A percentile compares a stretch with the other conserved stretches of the same genome.
phyloP scores from a whole-genome alignment of 2,888 invertebrate species.

The Stenolophus ochropezus region DNA sequence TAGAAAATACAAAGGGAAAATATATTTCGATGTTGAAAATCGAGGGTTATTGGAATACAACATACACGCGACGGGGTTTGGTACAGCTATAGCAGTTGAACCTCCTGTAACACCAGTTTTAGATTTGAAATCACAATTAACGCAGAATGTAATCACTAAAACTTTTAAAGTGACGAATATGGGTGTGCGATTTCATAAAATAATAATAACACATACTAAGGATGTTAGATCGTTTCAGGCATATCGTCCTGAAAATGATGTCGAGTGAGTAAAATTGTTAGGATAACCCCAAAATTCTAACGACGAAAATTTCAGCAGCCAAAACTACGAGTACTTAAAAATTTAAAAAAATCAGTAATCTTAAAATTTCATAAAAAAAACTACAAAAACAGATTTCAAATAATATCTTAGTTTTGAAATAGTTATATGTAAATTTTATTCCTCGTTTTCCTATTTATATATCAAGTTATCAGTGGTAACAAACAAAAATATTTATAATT shows the following conservation, averaged over 20 bases:
- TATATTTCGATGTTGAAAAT: slow-evolving; percentile 69
- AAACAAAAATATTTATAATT: too few relatives aligned
- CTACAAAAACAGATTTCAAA: too few relatives aligned
- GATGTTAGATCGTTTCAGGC: slow-evolving; percentile 66
- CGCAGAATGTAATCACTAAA: slow-evolving; percentile 73
- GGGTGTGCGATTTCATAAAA: slow-evolving; percentile 75
- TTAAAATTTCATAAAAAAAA: too few relatives aligned
- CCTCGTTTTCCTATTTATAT: too few relatives aligned
- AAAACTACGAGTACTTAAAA: too few relatives aligned
- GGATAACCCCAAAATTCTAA: too few relatives aligned
- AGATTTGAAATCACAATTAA: slow-evolving; percentile 79
- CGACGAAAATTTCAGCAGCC: too few relatives aligned
- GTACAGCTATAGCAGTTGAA: slow-evolving; percentile 80
- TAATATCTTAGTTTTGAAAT: too few relatives aligned
- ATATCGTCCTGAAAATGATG: slow-evolving; percentile 52
- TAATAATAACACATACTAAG: slow-evolving; percentile 73
- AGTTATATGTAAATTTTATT: too few relatives aligned
- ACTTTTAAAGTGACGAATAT: slow-evolving; percentile 76
- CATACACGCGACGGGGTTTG: slow-evolving; percentile 78
- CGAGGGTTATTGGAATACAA: slow-evolving; percentile 72
- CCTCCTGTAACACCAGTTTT: slow-evolving; percentile 77
- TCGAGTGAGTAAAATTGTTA: slow-evolving; percentile 68
- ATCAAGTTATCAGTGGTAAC: too few relatives aligned
- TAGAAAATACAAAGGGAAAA: slow-evolving; percentile 69
- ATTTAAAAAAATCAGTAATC: too few relatives aligned